phyloP scores from a whole-genome alignment of 2,888 invertebrate species.

The Atrina japonica region DNA sequence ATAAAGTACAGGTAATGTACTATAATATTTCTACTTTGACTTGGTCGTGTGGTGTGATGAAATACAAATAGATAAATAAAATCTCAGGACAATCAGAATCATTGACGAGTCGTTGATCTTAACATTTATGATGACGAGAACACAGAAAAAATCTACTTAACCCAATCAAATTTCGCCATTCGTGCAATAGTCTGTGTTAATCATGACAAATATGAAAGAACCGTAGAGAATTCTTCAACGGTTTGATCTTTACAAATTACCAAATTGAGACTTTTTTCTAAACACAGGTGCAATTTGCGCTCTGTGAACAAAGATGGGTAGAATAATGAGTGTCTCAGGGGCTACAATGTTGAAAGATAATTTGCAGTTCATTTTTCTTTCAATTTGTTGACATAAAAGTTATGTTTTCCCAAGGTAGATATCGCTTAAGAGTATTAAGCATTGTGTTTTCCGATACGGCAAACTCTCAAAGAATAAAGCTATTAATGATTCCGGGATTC shows the following conservation, averaged over 20 bases:
- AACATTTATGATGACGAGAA: conserved; percentile 1
- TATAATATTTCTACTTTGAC: no score
- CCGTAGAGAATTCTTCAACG: background rate
- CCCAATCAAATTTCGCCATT: conserved; percentile 10
- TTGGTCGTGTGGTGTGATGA: no score
- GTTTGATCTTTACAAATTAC: background rate
- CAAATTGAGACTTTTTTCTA: background rate
- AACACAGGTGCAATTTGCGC: conserved; percentile 8
- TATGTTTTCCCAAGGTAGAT: background rate
- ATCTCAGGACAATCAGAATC: background rate
- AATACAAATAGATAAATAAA: no score
- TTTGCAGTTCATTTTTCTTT: conserved; percentile 13
- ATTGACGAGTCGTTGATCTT: background rate
- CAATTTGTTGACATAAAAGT: conserved; percentile 17
- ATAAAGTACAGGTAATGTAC: no score
- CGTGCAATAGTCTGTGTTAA: conserved; percentile 1
- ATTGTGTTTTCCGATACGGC: no score
- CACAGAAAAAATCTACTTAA: conserved; percentile 1
- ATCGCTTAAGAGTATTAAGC: background rate
- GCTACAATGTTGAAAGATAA: conserved; percentile 4
- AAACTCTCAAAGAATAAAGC: no score
- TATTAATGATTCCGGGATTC: no score
- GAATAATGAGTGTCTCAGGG: background rate
- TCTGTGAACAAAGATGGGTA: background rate
- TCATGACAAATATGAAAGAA: conserved; percentile 5